Percentiles rank a stretch among this genome's conserved stretches.
Evolutionary conservation across 2,113 vertebrate genomes (phyloP).

Genomic region (Nettapus auritus): DNA sequence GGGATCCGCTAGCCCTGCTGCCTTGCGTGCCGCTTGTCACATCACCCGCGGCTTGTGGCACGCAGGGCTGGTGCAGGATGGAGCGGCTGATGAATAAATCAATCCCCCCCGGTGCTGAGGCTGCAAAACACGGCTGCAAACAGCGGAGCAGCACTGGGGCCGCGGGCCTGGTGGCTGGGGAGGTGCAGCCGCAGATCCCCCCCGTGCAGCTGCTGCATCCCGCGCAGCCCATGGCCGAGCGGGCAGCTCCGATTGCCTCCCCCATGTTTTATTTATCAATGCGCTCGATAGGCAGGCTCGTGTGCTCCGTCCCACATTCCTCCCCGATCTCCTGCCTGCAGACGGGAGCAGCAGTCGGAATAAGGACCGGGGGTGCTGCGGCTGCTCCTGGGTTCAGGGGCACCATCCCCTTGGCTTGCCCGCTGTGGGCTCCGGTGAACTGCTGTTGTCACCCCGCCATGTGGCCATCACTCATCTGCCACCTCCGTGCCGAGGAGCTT

Average conservation of each 20-base stretch:
- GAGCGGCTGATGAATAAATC: conserved; percentile 63
- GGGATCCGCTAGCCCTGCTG: background rate
- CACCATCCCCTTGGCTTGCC: rapidly evolving
- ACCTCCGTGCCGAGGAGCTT: background rate
- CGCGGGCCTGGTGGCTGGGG: background rate
- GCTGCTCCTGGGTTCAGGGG: background rate
- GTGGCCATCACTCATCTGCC: background rate
- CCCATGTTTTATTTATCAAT: conserved; percentile 64
- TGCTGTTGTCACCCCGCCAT: background rate
- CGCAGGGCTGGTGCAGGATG: conserved; percentile 37
- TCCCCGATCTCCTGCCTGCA: background rate
- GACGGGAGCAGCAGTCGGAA: conserved; percentile 19
- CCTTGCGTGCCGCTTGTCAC: background rate
- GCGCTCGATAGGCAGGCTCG: conserved; percentile 1
- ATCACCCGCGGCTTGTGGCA: conserved; percentile 8
- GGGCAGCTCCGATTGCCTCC: conserved; percentile 47
- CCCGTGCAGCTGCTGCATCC: background rate
- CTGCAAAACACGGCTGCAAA: conserved; percentile 49
- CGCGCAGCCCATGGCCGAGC: conserved; percentile 36
- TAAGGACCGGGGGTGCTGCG: background rate
- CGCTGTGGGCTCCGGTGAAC: rapidly evolving
- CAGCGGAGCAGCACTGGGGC: background rate
- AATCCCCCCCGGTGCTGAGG: conserved; percentile 50
- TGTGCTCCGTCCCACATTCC: conserved; percentile 29
- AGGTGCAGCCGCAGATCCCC: background rate